Evolutionary conservation across 2,888 invertebrate species (phyloP).

Genomic region (Drosophila paranaensis): DNA sequence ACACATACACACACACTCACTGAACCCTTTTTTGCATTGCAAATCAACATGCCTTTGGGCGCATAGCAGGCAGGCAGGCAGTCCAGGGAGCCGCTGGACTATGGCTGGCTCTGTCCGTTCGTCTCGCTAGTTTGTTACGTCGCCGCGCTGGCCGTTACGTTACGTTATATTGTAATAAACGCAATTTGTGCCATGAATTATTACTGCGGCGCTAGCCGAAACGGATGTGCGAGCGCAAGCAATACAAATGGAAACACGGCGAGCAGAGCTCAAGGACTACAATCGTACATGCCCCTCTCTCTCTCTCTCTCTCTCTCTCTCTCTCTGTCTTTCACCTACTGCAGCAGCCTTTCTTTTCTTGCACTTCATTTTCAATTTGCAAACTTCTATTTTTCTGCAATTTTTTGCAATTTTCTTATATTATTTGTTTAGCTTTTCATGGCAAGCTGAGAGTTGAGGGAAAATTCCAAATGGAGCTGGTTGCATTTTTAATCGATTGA

Average conservation of each 20-base stretch:
- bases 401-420: background rate
- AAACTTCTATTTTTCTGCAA: background rate
- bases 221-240: constrained; percentile 64
- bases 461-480: constrained; percentile 18
- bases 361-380: constrained; percentile 4
- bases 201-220: constrained; percentile 73
- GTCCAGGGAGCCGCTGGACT: background rate
- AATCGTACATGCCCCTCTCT: background rate
- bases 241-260: constrained; percentile 51
- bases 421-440: background rate
- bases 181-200: constrained; percentile 81
- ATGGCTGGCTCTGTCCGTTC: constrained; percentile 13
- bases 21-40: constrained; percentile 59
- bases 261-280: constrained; percentile 27
- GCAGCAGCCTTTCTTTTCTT: constrained; percentile 7
- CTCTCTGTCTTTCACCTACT: too few relatives aligned
- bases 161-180: constrained; percentile 77
- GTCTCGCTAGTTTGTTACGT: constrained; percentile 17
- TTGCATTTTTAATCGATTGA: constrained; percentile 32
- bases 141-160: constrained; percentile 31
- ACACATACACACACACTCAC: constrained; percentile 5
- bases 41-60: constrained; percentile 52
- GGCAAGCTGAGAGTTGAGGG: background rate
- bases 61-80: constrained; percentile 4
- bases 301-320: background rate